A percentile compares a stretch with the other conserved stretches of the same genome.
Conservation (phyloP, 2,888 invertebrate species). For the Oxycera nigricornis region DNA sequence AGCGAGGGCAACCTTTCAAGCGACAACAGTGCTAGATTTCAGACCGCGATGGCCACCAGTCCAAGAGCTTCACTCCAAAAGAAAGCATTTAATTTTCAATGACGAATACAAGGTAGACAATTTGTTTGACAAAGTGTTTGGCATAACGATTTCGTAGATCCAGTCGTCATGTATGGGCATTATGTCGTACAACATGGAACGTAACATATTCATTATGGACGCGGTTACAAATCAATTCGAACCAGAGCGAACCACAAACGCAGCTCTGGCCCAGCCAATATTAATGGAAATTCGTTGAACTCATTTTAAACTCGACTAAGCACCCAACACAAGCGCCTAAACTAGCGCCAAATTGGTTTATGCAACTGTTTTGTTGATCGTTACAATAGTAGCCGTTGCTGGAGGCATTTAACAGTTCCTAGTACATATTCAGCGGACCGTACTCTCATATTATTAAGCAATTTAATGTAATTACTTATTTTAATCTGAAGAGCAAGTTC, state of each 20-base stretch:
- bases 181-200: constrained; percentile 8
- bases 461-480: constrained; percentile 6
- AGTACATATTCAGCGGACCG: too few species aligned
- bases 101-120: constrained; percentile 36
- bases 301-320: neutral
- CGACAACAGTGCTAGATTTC: constrained; percentile 27
- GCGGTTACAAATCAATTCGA: neutral
- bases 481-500: neutral
- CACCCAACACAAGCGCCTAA: neutral
- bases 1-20: constrained; percentile 29
- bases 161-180: neutral
- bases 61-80: constrained; percentile 15
- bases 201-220: constrained; percentile 26
- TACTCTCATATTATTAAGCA: neutral
- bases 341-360: neutral
- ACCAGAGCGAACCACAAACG: too few species aligned
- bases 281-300: too few species aligned
- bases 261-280: too few species aligned
- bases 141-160: constrained; percentile 13
- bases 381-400: neutral
- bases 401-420: too few species aligned
- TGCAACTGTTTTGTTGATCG: neutral
- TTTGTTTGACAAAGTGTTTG: constrained; percentile 36
- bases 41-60: constrained; percentile 4
- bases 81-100: constrained; percentile 32